Base-by-base conservation (phyloP, 2,888 invertebrate genomes). In the Sesia bembeciformis region DNA sequence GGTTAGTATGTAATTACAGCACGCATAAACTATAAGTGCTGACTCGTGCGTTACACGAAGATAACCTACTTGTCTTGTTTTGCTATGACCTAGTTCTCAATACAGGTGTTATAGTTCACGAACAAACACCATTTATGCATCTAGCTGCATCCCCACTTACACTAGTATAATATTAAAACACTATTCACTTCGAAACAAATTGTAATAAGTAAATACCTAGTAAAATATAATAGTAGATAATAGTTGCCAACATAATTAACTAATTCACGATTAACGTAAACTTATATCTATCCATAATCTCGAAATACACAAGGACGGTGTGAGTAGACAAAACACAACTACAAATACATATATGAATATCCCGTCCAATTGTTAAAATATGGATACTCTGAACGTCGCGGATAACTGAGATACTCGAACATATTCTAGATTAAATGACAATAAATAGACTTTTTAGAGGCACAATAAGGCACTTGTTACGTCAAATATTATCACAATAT, bases 231-330 rank as follows among this genome's bases (percentile, higher is more conserved):
- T 68, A 64, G 55, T 60, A 63, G 60, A 66, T 73, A 77, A 74
- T 77, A 80, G 80, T 76, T 80, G 84, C 83, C 83, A 80, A 77
- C 72, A 70, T 77, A 72, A 72, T 76, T 76, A 81, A 65, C 78
- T 82, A 84, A 60, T 70, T 76, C 71, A 76, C 72, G 72, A 82
- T 80, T 60, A 81, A 76, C 72, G 79, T 81, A 78, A 78, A 80
- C 52, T 51, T 40, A 40, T 76, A 72, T 72, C 81, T 85, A 85
- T 72, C 67, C 73, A 83, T 86, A 88, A 88, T 89, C 88, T 88
- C 87, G 80, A 84, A 85, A 85, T 87, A 83, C 82, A 83, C 84
- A 85, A 87, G 89, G 89, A 89, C 89, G 89, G 88, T 87, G 87
- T 86, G 85, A 85, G 81, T 84, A 82, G 84, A 82, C 81, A 83